phyloP scores from a whole-genome alignment of 2,797 vertebrate species.

The Sorex maritimensis region DNA sequence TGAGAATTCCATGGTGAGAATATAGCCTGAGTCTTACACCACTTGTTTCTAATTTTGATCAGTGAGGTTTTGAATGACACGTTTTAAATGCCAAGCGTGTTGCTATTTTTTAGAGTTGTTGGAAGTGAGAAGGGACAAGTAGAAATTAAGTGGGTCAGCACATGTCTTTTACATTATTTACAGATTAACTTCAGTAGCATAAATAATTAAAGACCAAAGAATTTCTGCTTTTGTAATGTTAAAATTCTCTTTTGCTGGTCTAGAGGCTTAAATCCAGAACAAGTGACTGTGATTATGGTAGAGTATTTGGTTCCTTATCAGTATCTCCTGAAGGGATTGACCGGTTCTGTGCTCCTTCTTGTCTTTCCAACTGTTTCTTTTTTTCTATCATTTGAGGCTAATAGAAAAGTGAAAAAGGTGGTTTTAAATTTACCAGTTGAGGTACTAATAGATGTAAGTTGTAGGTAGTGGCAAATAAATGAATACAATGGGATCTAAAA shows the following conservation, averaged over 20 bases:
- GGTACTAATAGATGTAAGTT: neutral
- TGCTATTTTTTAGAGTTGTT: neutral
- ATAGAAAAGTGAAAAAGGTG: neutral
- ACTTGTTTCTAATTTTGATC: conserved; percentile 1
- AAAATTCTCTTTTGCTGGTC: neutral
- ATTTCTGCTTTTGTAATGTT: neutral
- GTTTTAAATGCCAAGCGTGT: neutral
- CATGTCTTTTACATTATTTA: neutral
- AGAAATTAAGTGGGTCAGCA: neutral
- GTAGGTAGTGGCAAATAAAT: neutral
- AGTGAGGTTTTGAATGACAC: conserved; percentile 25
- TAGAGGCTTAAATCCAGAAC: neutral
- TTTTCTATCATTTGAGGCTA: neutral
- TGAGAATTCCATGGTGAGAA: neutral
- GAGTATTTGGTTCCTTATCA: neutral
- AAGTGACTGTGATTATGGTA: neutral
- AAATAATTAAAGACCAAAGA: conserved; percentile 44
- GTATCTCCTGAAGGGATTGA: neutral
- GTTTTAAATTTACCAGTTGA: conserved; percentile 1
- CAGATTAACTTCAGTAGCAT: conserved; percentile 1
- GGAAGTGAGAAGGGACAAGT: neutral
- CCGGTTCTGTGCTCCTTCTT: neutral
- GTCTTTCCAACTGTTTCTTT: neutral
- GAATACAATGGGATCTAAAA: neutral
- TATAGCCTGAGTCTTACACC: neutral